Base-by-base conservation (phyloP, 2,888 invertebrate genomes). In the Tipula vernalis region DNA sequence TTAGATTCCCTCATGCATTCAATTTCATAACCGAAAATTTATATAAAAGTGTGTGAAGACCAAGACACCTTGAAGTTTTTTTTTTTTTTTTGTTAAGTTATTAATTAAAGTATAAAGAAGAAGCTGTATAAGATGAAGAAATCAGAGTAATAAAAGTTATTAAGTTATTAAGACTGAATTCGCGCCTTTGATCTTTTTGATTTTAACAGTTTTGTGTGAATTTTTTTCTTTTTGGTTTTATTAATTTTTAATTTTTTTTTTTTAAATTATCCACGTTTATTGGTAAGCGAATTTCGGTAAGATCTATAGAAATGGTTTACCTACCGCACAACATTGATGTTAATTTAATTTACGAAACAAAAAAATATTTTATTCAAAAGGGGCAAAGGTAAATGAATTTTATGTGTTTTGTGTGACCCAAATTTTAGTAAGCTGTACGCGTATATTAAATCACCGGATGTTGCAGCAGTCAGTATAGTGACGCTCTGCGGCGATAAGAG, bases 1-100 rank as follows among this genome's bases (percentile, higher is more conserved):
- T 71, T 12, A 5, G 28, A 71, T 71, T 28, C 71, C 28, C 28
- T 28, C 18, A 28, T 28, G 71, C 71, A 71, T 71, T 71, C 2
- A 71, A 28, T 57, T 57, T 57, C 51, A 57, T 57, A 71, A 71
- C 28, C 71, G 28, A 71, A 71, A 71, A 44, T 44, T 10, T 44
- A 44, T 28, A 71, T 71, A 15, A 51, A 51, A 71, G 10, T 71
- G 71, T 28, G 71, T 57, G 71, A 71, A 71, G 71, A 71, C 28
- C 71, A 71, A 71, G 71, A 71, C 71, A 71, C 71, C 71, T 71
- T 71, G 71, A 71, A 71, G 71, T 71, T 71, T 71, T 71, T 71
- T 71, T 71, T 28, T 28, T 28, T 28, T 28, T 28, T 28, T 28
- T 28, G 28, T 10, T n/a, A 71, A 71, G 71, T 71, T 71, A 71